These are phyloP conservation scores for Agriopis leucophaearia DNA, from an alignment of 2,888 invertebrate genomes.

Conservation along the genomic window DNA sequence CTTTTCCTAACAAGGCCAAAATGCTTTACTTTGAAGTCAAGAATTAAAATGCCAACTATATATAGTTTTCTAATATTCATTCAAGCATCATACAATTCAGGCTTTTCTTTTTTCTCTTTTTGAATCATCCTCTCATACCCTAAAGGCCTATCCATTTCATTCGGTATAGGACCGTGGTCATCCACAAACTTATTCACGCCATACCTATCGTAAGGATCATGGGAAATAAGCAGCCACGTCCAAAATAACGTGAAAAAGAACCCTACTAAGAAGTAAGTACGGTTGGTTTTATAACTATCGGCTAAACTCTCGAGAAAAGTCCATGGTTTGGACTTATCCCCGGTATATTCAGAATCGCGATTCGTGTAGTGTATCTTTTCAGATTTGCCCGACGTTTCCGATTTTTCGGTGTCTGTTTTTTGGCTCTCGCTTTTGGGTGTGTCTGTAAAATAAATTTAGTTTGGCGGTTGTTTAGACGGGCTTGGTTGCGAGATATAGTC, in stretches of 20 bases:
- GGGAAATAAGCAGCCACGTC: conserved; percentile 40
- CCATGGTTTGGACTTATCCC: conserved; percentile 59
- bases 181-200: conserved; percentile 51
- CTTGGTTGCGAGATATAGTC: conserved; percentile 14
- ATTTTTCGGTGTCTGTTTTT: conserved; percentile 35
- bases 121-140: conserved; percentile 68
- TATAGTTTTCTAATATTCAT: conserved; percentile 9
- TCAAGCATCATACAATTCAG: conserved; percentile 74
- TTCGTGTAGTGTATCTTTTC: conserved; percentile 72
- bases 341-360: conserved; percentile 65
- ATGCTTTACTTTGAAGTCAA: neutral
- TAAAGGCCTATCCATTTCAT: conserved; percentile 59
- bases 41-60: neutral
- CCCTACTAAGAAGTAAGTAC: conserved; percentile 61
- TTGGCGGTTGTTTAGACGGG: conserved; percentile 30
- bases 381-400: conserved; percentile 44
- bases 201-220: conserved; percentile 57
- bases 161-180: conserved; percentile 38
- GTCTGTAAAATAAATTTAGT: conserved; percentile 77
- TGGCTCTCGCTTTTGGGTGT: conserved; percentile 59
- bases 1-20: neutral
- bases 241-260: conserved; percentile 59
- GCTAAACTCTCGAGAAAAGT: conserved; percentile 68
- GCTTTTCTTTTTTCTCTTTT: conserved; percentile 61
- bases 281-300: conserved; percentile 65